Percentiles rank a stretch among this genome's conserved stretches.
These are phyloP conservation scores for Colletes latitarsis DNA, from an alignment of 1,140 invertebrate species.

Conservation along the genomic window DNA sequence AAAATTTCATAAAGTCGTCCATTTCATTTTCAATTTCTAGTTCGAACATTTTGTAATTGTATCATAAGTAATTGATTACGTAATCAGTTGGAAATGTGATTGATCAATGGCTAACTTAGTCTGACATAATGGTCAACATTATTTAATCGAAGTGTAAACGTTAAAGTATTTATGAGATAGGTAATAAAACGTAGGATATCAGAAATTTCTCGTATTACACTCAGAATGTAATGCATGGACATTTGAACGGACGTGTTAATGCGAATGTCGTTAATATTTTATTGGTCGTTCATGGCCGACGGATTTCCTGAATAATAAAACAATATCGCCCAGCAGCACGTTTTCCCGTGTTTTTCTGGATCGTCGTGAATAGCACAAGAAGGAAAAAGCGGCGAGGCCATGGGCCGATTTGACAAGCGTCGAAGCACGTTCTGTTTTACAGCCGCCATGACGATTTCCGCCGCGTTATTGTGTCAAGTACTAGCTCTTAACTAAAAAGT, in stretches of 20 bases:
- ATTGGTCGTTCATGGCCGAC: conserved; percentile 14
- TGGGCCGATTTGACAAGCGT: conserved; percentile 46
- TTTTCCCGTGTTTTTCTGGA: conserved; percentile 30
- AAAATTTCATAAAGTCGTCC: no score
- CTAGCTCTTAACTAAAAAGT: neutral
- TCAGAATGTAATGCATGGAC: neutral
- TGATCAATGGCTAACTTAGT: no score
- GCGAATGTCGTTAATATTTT: neutral
- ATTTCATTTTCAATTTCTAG: no score
- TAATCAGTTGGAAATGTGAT: no score
- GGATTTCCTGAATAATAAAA: conserved; percentile 4
- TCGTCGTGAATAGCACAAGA: neutral
- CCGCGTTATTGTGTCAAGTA: conserved; percentile 44
- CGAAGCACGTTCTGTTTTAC: conserved; percentile 33
- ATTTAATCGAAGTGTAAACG: no score
- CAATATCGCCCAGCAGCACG: neutral
- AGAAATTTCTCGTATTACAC: neutral
- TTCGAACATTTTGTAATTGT: no score
- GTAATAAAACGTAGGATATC: neutral
- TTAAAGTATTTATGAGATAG: no score
- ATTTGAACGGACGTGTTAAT: neutral
- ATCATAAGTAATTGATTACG: no score
- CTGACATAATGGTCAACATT: no score
- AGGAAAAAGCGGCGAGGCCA: conserved; percentile 33
- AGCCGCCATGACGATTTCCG: conserved; percentile 30